Conservation (phyloP, 2,113 vertebrate genomes). For the Chaetorhynchus papuensis region DNA sequence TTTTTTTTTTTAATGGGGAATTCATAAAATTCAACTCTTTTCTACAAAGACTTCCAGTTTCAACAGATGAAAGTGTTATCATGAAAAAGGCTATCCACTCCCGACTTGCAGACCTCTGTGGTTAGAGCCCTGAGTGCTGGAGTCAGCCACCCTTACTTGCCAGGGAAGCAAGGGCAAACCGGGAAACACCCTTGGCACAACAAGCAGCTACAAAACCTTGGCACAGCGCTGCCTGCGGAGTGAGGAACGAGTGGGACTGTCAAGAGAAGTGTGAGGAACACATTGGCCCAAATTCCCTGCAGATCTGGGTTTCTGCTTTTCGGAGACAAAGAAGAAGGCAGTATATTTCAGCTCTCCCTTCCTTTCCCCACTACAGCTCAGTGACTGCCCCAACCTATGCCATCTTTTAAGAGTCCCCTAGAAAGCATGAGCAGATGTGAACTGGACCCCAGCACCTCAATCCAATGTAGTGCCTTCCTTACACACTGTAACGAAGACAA, state of each 20-base stretch:
- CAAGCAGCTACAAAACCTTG: rapidly evolving
- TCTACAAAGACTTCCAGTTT: not conserved
- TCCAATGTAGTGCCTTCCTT: not conserved
- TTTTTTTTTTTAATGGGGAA: not conserved
- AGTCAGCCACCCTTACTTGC: not conserved
- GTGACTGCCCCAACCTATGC: not conserved
- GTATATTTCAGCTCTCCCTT: not conserved
- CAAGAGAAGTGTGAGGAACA: not conserved
- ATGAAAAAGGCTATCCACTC: not conserved
- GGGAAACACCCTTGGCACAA: not conserved
- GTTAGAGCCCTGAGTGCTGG: not conserved
- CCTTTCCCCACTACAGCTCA: not conserved
- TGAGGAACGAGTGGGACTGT: not conserved
- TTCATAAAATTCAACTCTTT: not conserved
- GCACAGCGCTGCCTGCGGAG: not conserved
- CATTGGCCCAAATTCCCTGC: slow-evolving; percentile 36
- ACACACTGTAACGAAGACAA: not conserved
- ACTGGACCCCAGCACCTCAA: not conserved
- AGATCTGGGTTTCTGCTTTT: slow-evolving; percentile 10
- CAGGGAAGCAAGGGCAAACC: not conserved
- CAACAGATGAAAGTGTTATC: not conserved
- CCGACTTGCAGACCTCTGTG: not conserved
- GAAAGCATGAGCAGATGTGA: not conserved
- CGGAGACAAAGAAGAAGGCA: not conserved
- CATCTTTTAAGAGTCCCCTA: not conserved